Evolutionary conservation across 2,797 vertebrate genomes (phyloP).

Genomic region (Gorsachius magnificus): DNA sequence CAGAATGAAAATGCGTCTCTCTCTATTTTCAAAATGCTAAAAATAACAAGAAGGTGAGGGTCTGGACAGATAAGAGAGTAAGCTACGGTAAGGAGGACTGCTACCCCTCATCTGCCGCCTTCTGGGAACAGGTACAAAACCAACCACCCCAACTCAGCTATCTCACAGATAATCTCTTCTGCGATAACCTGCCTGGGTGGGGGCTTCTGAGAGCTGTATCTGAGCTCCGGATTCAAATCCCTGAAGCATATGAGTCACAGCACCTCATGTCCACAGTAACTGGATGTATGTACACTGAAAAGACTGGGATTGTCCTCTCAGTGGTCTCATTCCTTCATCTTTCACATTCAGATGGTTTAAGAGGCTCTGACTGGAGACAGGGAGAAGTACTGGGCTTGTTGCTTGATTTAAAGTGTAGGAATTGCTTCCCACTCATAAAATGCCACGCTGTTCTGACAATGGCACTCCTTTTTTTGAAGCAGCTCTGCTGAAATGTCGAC

Average conservation of each 20-base stretch:
- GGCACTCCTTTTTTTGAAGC: neutral
- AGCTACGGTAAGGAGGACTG: neutral
- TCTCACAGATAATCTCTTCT: neutral
- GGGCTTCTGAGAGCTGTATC: neutral
- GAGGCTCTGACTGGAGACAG: neutral
- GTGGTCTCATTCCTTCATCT: neutral
- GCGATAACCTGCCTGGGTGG: neutral
- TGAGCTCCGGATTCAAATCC: neutral
- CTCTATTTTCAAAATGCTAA: neutral
- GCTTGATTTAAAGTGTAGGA: neutral
- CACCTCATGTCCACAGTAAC: neutral
- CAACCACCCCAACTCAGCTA: neutral
- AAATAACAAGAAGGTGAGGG: neutral
- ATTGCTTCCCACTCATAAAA: neutral
- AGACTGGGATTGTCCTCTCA: neutral
- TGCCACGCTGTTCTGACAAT: neutral
- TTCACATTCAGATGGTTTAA: neutral
- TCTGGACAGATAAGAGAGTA: neutral
- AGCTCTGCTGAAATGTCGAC: slow-evolving; percentile 29
- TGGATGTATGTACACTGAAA: neutral
- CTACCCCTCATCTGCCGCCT: neutral
- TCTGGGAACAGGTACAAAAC: neutral
- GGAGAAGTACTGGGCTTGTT: neutral
- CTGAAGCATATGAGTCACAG: neutral
- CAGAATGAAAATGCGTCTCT: neutral